Evolutionary conservation across 1,140 invertebrate genomes (phyloP).

Genomic region (Cyrtorhinus lividipennis): DNA sequence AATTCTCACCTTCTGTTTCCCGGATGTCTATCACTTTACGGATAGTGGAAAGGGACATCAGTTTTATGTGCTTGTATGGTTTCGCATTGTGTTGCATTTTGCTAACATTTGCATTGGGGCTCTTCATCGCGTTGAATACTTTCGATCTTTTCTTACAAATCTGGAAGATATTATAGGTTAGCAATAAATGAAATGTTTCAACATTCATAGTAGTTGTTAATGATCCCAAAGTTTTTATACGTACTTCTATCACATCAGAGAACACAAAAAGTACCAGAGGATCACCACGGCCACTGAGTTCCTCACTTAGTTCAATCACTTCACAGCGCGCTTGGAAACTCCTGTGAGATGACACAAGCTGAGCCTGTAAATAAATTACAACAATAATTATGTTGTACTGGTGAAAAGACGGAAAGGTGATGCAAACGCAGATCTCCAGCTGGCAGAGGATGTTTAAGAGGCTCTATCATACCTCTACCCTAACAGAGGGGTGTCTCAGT

Average conservation of each 20-base stretch:
- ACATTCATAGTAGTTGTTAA: too few species aligned
- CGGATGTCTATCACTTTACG: slow-evolving; percentile 79
- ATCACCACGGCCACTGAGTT: slow-evolving; percentile 70
- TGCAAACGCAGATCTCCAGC: too few species aligned
- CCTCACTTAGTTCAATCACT: slow-evolving; percentile 75
- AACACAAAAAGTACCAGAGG: slow-evolving; percentile 81
- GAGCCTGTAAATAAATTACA: slow-evolving; percentile 43
- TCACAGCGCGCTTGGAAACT: slow-evolving; percentile 75
- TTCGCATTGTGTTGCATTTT: slow-evolving; percentile 50
- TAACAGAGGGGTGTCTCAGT: too few species aligned
- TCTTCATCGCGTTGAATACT: slow-evolving; percentile 51
- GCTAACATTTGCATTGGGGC: slow-evolving; percentile 42
- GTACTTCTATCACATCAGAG: slow-evolving; percentile 84
- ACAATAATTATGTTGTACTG: too few species aligned
- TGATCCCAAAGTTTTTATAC: too few species aligned
- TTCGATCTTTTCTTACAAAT: slow-evolving; percentile 68
- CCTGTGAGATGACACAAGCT: slow-evolving; percentile 81
- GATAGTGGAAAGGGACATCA: slow-evolving; percentile 73
- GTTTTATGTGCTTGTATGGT: slow-evolving; percentile 77
- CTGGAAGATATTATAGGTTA: slow-evolving; percentile 28
- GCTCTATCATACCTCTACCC: too few species aligned
- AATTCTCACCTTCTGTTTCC: slow-evolving; percentile 46
- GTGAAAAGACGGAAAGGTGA: too few species aligned
- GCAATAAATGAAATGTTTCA: too few species aligned
- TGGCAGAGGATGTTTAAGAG: too few species aligned